Evolutionary conservation across 2,888 invertebrate genomes (phyloP).

Genomic region (Lysandra bellargus): DNA sequence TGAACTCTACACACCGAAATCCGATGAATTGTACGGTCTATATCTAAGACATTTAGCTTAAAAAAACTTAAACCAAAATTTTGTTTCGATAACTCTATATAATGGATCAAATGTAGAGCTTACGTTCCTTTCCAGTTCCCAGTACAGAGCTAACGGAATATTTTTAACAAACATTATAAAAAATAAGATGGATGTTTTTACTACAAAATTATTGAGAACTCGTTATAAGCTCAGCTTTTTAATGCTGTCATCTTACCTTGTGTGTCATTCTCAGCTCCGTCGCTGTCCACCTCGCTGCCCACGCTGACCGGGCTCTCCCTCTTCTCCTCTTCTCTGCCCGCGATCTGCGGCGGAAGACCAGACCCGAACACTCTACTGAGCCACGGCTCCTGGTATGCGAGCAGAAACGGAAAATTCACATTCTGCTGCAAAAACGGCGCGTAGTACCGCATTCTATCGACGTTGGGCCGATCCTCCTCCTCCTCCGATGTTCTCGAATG

Average conservation of each 20-base stretch:
- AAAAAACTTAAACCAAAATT: too few relatives aligned
- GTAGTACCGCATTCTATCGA: conserved; percentile 72
- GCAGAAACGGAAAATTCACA: conserved; percentile 69
- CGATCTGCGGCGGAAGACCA: conserved; percentile 49
- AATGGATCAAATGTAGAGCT: too few relatives aligned
- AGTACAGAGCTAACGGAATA: too few relatives aligned
- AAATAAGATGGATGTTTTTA: too few relatives aligned
- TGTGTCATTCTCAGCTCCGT: conserved; percentile 66
- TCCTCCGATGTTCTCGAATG: conserved; percentile 70
- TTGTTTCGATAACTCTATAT: too few relatives aligned
- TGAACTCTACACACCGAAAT: too few relatives aligned
- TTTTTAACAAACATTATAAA: too few relatives aligned
- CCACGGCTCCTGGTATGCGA: conserved; percentile 75
- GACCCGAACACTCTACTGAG: conserved; percentile 60
- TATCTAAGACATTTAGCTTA: too few relatives aligned
- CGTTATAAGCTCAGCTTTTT: background rate
- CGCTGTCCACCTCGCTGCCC: conserved; percentile 71
- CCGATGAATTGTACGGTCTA: too few relatives aligned
- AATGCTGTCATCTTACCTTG: conserved; percentile 55
- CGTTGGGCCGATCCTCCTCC: conserved; percentile 59
- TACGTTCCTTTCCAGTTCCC: too few relatives aligned
- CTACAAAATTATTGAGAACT: too few relatives aligned
- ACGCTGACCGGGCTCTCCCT: conserved; percentile 75
- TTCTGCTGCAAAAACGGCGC: conserved; percentile 71
- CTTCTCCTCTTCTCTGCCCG: conserved; percentile 62